phyloP scores from a whole-genome alignment of 2,888 invertebrate species.

The Xestia xanthographa region DNA sequence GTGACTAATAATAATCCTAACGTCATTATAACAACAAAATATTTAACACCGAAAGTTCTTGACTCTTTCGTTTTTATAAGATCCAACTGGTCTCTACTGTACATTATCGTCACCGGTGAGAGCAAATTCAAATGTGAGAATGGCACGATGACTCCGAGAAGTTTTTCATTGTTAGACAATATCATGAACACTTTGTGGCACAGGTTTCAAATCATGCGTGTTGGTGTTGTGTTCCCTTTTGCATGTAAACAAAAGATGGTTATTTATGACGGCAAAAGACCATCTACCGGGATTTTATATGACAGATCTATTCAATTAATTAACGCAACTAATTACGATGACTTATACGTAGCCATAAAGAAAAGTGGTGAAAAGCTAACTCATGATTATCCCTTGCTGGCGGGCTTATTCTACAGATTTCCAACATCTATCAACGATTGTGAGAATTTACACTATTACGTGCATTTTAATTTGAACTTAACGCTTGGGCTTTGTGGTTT shows the following conservation, averaged over 20 bases:
- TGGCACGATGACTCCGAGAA: conserved; percentile 59
- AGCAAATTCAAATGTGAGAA: conserved; percentile 66
- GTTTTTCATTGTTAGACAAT: conserved; percentile 59
- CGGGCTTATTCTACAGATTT: conserved; percentile 74
- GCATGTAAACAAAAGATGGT: conserved; percentile 70
- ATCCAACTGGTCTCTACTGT: conserved; percentile 69
- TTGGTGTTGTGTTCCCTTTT: conserved; percentile 71
- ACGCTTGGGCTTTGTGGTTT: conserved; percentile 74
- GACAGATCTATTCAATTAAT: conserved; percentile 72
- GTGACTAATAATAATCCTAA: conserved; percentile 48
- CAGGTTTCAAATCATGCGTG: conserved; percentile 63
- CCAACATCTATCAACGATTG: conserved; percentile 76
- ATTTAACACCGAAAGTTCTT: conserved; percentile 55
- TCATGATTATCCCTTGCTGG: conserved; percentile 72
- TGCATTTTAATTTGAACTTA: conserved; percentile 55
- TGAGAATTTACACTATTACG: conserved; percentile 65
- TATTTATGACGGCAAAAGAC: conserved; percentile 68
- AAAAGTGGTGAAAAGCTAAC: conserved; percentile 58
- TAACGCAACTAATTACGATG: conserved; percentile 45
- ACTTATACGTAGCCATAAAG: conserved; percentile 45
- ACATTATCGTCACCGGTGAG: conserved; percentile 68
- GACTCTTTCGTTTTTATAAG: conserved; percentile 18
- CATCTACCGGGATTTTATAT: conserved; percentile 60
- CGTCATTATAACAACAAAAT: conserved; percentile 62
- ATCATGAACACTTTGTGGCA: conserved; percentile 76